Conservation (phyloP, 2,113 vertebrate genomes). For the Isurus oxyrinchus region DNA sequence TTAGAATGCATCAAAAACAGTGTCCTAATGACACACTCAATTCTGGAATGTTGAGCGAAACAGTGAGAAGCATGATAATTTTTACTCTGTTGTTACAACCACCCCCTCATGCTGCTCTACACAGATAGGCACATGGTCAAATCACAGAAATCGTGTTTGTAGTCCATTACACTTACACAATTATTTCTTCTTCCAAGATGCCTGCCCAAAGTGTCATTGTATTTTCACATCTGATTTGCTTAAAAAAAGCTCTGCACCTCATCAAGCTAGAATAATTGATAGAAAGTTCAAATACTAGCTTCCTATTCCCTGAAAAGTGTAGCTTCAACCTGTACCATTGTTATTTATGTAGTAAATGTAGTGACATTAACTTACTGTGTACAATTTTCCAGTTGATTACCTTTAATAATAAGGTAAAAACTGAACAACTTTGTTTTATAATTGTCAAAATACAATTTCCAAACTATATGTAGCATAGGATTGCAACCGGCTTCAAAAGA, state of each 20-base stretch:
- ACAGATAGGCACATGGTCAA: background rate
- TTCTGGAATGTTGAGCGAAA: background rate
- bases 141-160: background rate
- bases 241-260: background rate
- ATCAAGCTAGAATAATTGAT: background rate
- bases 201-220: background rate
- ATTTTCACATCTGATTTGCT: background rate
- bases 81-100: background rate
- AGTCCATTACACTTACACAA: too few relatives aligned
- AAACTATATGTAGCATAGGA: background rate
- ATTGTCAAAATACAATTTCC: background rate
- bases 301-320: background rate
- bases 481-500: background rate
- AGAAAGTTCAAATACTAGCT: background rate
- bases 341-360: background rate
- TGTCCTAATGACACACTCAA: background rate
- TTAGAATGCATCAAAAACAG: background rate
- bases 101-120: background rate
- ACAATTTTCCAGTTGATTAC: background rate
- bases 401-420: background rate
- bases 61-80: background rate
- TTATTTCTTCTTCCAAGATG: background rate
- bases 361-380: background rate
- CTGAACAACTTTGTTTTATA: background rate
- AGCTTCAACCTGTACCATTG: background rate